phyloP scores from a whole-genome alignment of 2,113 vertebrate species.

The Uropsilus gracilis region DNA sequence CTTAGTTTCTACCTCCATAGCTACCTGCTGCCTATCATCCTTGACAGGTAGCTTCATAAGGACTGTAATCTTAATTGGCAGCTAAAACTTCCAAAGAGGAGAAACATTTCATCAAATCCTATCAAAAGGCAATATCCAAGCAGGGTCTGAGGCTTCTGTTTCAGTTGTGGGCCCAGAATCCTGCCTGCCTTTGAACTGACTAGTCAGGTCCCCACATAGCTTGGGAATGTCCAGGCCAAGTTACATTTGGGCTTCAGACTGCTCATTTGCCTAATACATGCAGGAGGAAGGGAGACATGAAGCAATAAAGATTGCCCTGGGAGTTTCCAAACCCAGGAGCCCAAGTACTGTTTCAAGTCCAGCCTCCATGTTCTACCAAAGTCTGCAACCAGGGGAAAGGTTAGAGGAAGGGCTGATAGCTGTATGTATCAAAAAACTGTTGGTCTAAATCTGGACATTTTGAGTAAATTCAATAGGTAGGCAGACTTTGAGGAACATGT shows the following conservation, averaged over 20 bases:
- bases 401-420: not conserved
- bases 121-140: not conserved
- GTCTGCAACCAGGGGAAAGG: not conserved
- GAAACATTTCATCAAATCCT: not conserved
- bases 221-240: not conserved
- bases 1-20: not conserved
- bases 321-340: not conserved
- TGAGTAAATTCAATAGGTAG: not conserved
- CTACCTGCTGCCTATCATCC: not conserved
- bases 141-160: not conserved
- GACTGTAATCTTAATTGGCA: not conserved
- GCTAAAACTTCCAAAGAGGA: not conserved
- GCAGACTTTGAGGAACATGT: not conserved
- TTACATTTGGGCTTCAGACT: not conserved
- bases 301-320: not conserved
- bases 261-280: not conserved
- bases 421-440: not conserved
- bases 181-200: not conserved
- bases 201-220: not conserved
- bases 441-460: not conserved
- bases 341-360: not conserved
- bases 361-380: not conserved
- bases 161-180: not conserved
- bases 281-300: not conserved
- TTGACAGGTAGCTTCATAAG: not conserved